These are phyloP conservation scores for Darevskia mixta DNA, from an alignment of 2,797 vertebrate species.

Conservation along the genomic window DNA sequence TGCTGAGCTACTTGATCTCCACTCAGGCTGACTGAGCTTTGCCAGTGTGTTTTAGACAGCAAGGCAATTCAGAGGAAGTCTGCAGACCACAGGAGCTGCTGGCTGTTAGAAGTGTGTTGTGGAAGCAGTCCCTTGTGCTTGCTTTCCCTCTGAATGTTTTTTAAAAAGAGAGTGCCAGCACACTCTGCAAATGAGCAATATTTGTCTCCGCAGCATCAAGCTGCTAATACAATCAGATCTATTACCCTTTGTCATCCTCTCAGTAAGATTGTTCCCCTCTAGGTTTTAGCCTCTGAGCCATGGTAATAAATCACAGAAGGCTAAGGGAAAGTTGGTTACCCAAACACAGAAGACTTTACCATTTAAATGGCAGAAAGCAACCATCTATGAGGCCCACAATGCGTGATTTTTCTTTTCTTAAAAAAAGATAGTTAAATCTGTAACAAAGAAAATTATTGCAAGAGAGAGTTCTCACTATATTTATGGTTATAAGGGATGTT, in stretches of 20 bases:
- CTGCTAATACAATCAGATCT: slow-evolving; percentile 40
- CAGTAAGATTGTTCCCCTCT: slow-evolving; percentile 35
- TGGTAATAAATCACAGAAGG: slow-evolving; percentile 59
- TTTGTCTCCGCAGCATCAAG: slow-evolving; percentile 50
- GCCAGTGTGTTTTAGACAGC: neutral
- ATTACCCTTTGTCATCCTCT: slow-evolving; percentile 58
- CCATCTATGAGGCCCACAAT: slow-evolving; percentile 60
- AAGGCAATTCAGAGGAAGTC: neutral
- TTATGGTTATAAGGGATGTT: slow-evolving; percentile 82
- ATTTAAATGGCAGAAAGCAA: slow-evolving; percentile 64
- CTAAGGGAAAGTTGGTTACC: slow-evolving; percentile 58
- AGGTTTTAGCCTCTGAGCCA: slow-evolving; percentile 52
- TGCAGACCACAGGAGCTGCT: neutral
- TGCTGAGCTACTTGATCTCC: neutral
- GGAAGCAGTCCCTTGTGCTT: neutral
- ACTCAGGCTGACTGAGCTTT: neutral
- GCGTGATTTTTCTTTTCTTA: slow-evolving; percentile 73
- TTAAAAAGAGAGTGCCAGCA: slow-evolving; percentile 20
- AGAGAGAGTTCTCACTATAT: slow-evolving; percentile 82
- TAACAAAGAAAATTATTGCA: slow-evolving; percentile 83
- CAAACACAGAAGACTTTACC: neutral
- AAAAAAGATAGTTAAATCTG: slow-evolving; percentile 65
- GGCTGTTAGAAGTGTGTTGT: neutral
- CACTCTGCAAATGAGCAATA: slow-evolving; percentile 30
- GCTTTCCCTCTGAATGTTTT: neutral